These are phyloP conservation scores for Daptonema setosum DNA, from an alignment of 2,888 invertebrate species.

Conservation along the genomic window DNA sequence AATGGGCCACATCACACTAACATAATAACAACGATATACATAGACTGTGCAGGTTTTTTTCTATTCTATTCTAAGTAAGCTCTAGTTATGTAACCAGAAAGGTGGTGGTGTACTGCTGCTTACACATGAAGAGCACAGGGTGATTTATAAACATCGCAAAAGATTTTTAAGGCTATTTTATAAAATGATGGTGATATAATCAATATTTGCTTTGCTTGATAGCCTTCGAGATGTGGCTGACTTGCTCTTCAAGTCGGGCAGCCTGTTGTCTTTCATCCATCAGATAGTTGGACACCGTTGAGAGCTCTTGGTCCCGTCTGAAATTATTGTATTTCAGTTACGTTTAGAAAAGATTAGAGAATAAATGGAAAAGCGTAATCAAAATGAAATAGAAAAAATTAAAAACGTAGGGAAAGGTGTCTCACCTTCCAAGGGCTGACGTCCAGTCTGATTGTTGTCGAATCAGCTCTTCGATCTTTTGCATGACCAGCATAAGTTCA, in stretches of 20 bases:
- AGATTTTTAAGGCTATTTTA: too few relatives aligned
- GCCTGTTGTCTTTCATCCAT: background rate
- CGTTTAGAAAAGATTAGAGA: background rate
- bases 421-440: background rate
- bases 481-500: constrained; percentile 87
- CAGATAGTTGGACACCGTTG: background rate
- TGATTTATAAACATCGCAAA: too few relatives aligned
- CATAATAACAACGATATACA: too few relatives aligned
- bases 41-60: too few relatives aligned
- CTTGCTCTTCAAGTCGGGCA: background rate
- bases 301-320: background rate
- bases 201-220: too few relatives aligned
- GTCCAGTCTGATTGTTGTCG: constrained; percentile 68
- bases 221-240: background rate
- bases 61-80: too few relatives aligned
- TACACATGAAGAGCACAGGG: too few relatives aligned
- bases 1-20: too few relatives aligned
- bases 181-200: too few relatives aligned
- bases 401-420: too few relatives aligned
- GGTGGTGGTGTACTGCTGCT: too few relatives aligned
- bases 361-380: background rate
- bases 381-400: background rate
- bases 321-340: background rate
- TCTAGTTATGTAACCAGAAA: too few relatives aligned
- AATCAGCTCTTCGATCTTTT: constrained; percentile 80